Conservation (phyloP, 2,888 invertebrate genomes). For the Orthonevra nobilis region DNA sequence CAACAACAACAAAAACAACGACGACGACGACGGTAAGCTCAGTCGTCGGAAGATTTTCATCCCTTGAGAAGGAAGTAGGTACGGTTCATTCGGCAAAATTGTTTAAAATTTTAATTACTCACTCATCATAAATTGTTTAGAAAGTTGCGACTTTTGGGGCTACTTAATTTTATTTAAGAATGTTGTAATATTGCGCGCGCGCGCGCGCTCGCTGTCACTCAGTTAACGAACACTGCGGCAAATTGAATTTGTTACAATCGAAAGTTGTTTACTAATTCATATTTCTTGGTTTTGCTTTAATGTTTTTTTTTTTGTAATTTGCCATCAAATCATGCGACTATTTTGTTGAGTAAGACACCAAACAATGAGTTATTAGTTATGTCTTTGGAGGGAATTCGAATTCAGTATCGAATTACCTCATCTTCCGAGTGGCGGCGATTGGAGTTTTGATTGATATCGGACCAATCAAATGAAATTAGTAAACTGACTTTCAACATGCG, state of each 20-base stretch:
- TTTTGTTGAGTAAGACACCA: conserved; percentile 1
- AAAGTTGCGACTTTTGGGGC: conserved; percentile 44
- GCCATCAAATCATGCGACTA: not conserved
- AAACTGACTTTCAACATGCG: too few species aligned
- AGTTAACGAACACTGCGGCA: too few species aligned
- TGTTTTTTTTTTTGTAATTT: conserved; percentile 11
- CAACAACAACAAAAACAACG: conserved; percentile 60
- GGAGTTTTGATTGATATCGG: too few species aligned
- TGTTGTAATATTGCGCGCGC: conserved; percentile 33
- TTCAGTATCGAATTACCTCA: not conserved
- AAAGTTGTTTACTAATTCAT: conserved; percentile 33
- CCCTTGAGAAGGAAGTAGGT: conserved; percentile 79
- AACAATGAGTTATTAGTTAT: conserved; percentile 9
- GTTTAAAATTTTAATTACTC: conserved; percentile 6
- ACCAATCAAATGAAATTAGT: too few species aligned
- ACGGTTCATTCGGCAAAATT: conserved; percentile 72
- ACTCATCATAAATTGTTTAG: conserved; percentile 17
- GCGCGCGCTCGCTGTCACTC: not conserved
- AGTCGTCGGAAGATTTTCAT: conserved; percentile 75
- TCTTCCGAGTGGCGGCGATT: too few species aligned
- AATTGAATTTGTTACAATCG: conserved; percentile 23
- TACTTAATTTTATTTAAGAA: conserved; percentile 34
- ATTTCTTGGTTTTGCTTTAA: too few species aligned
- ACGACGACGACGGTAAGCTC: conserved; percentile 55
- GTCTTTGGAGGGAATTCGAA: too few species aligned